Evolutionary conservation across 2,797 vertebrate genomes (phyloP).

Genomic region (Acanthurus lineatus): DNA sequence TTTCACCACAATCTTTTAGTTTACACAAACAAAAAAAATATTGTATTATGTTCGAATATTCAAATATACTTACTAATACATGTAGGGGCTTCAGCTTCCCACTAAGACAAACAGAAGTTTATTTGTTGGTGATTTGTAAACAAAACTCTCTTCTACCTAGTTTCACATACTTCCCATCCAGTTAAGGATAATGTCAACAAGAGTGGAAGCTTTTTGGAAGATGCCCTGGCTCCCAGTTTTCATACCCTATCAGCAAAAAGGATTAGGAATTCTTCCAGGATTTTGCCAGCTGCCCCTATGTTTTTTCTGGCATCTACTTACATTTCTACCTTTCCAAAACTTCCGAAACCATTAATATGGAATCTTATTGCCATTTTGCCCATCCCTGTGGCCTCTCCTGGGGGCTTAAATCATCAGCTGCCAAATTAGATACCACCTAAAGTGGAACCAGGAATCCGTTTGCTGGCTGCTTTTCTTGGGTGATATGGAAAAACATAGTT

Average conservation of each 20-base stretch:
- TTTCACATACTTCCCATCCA: background rate
- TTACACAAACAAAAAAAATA: no score
- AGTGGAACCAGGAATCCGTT: constrained; percentile 29
- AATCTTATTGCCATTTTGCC: constrained; percentile 18
- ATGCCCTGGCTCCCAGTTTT: background rate
- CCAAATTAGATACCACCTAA: constrained; percentile 48
- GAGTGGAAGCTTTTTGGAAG: background rate
- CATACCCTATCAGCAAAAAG: background rate
- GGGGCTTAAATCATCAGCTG: constrained; percentile 40
- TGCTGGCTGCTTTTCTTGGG: constrained; percentile 40
- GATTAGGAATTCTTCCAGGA: constrained; percentile 8
- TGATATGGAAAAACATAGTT: constrained; percentile 28
- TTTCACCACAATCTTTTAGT: no score
- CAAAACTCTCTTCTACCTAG: background rate
- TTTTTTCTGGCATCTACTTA: constrained; percentile 4
- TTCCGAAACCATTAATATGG: constrained; percentile 26
- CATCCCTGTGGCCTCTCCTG: constrained; percentile 34
- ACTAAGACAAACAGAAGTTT: background rate
- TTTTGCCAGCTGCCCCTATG: background rate
- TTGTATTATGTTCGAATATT: background rate
- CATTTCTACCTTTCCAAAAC: background rate
- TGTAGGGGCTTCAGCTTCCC: background rate
- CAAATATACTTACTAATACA: background rate
- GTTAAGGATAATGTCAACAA: background rate
- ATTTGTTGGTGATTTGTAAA: background rate